Conservation (phyloP, 2,797 vertebrate species). For the Cottoperca gobio region DNA sequence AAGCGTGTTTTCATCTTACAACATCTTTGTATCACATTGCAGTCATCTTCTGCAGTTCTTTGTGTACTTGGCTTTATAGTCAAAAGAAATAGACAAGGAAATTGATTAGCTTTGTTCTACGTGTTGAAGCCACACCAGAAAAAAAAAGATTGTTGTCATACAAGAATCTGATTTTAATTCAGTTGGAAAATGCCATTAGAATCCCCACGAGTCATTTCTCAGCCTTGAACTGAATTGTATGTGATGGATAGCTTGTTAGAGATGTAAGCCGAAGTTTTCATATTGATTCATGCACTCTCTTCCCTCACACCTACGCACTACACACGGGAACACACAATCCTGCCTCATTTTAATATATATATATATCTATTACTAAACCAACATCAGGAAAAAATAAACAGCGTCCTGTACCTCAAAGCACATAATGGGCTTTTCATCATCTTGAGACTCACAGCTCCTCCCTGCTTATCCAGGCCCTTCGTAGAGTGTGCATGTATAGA, state of each 20-base stretch:
- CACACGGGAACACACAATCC: conserved; percentile 17
- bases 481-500: conserved; percentile 21
- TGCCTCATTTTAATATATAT: conserved; percentile 53
- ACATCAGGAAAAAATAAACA: conserved; percentile 51
- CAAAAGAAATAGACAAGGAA: conserved; percentile 39
- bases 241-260: conserved; percentile 74
- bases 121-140: conserved; percentile 53
- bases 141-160: conserved; percentile 50
- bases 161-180: conserved; percentile 58
- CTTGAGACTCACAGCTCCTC: conserved; percentile 21
- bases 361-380: conserved; percentile 67
- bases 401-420: conserved; percentile 45
- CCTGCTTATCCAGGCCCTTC: conserved; percentile 21
- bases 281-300: conserved; percentile 75
- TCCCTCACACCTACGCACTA: conserved; percentile 1
- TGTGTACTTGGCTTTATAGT: conserved; percentile 38
- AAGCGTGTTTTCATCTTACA: conserved; percentile 39
- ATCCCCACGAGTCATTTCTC: conserved; percentile 64
- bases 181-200: conserved; percentile 66
- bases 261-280: conserved; percentile 66
- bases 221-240: conserved; percentile 49
- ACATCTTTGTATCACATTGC: conserved; percentile 32
- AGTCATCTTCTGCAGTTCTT: conserved; percentile 26
- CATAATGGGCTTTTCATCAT: conserved; percentile 67
- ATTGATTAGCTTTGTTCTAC: conserved; percentile 59